Evolutionary conservation across 1,140 invertebrate species (phyloP).

Genomic region (Popillia japonica): DNA sequence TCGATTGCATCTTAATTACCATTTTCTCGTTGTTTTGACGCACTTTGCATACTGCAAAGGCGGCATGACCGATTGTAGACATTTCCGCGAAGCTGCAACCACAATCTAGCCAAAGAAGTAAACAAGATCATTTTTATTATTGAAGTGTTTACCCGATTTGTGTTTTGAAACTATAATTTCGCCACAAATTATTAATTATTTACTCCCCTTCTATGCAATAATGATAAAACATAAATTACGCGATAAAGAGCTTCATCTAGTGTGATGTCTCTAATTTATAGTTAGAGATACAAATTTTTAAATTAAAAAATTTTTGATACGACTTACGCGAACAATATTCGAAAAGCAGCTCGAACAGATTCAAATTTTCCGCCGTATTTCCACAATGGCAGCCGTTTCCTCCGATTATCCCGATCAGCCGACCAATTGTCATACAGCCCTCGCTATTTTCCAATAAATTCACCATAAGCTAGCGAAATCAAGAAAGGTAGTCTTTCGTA

Average conservation of each 20-base stretch:
- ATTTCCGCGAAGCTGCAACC: conserved; percentile 18
- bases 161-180: too few species aligned
- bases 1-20: conserved; percentile 1
- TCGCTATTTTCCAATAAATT: conserved; percentile 1
- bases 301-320: too few species aligned
- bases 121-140: neutral
- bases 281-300: too few species aligned
- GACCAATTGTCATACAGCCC: conserved; percentile 27
- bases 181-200: too few species aligned
- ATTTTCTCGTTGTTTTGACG: conserved; percentile 35
- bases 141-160: too few species aligned
- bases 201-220: too few species aligned
- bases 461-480: neutral
- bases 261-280: too few species aligned
- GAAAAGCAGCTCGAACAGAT: conserved; percentile 17
- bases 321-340: conserved; percentile 29
- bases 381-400: neutral
- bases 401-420: neutral
- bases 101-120: conserved; percentile 10
- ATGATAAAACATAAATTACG: too few species aligned
- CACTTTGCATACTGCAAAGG: conserved; percentile 36
- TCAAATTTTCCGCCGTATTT: neutral
- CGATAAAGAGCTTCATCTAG: neutral
- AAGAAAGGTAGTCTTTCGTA: neutral
- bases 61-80: conserved; percentile 29